Conservation (phyloP, 2,888 invertebrate genomes). For the Exephanes ischioxanthus region DNA sequence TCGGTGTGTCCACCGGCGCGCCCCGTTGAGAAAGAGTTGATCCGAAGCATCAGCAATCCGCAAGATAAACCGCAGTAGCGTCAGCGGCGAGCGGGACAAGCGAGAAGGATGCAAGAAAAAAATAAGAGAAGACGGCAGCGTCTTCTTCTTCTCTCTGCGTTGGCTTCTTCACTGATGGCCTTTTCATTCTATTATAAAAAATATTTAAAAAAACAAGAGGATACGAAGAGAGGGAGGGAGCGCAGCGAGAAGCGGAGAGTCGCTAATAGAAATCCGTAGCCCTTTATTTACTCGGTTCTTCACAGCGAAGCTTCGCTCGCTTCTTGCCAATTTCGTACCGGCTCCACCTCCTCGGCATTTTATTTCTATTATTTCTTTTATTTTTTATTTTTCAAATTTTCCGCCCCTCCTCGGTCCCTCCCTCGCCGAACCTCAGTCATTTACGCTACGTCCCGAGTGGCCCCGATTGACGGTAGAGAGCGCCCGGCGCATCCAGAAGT, state of each 20-base stretch:
- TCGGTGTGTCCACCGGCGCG: constrained; percentile 38
- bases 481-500: not conserved
- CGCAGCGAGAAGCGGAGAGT: constrained; percentile 14
- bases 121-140: not conserved
- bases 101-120: constrained; percentile 29
- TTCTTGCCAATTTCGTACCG: constrained; percentile 74
- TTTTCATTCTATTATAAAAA: constrained; percentile 35
- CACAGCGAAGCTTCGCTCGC: constrained; percentile 72
- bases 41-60: not conserved
- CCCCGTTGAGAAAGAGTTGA: constrained; percentile 48
- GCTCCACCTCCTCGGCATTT: constrained; percentile 61
- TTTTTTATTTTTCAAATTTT: constrained; percentile 43
- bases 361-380: constrained; percentile 38
- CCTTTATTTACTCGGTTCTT: constrained; percentile 78
- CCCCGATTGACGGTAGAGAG: constrained; percentile 45
- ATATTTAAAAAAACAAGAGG: not conserved
- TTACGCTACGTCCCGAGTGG: constrained; percentile 37
- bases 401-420: not conserved
- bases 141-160: constrained; percentile 6
- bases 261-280: constrained; percentile 80
- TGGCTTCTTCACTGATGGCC: constrained; percentile 41
- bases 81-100: constrained; percentile 19
- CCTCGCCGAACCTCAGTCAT: constrained; percentile 41
- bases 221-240: not conserved
- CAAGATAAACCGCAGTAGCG: constrained; percentile 39